These are phyloP conservation scores for Calliscelio sp. DNA, from an alignment of 2,888 invertebrate species.

Conservation along the genomic window DNA sequence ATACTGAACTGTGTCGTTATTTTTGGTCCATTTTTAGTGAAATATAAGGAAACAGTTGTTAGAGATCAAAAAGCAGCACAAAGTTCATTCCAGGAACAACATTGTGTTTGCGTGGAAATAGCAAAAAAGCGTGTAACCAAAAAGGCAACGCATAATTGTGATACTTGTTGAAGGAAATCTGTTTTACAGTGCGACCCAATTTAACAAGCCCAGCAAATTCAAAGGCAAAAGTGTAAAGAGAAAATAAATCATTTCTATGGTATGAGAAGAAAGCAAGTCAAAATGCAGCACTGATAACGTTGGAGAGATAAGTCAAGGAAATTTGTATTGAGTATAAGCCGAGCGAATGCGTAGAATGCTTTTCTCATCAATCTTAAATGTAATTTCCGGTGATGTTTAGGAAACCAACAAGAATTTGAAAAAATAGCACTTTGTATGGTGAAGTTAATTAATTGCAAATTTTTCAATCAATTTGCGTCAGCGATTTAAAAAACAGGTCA, in stretches of 20 bases:
- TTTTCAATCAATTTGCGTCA: no score
- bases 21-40: no score
- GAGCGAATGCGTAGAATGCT: slow-evolving; percentile 2
- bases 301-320: slow-evolving; percentile 26
- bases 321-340: slow-evolving; percentile 23
- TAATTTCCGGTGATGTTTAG: slow-evolving; percentile 38
- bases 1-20: no score
- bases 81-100: not conserved
- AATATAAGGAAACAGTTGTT: slow-evolving; percentile 29
- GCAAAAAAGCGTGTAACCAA: slow-evolving; percentile 15
- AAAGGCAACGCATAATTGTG: slow-evolving; percentile 13
- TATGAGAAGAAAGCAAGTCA: slow-evolving; percentile 7
- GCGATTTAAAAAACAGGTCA: no score
- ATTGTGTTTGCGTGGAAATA: slow-evolving; percentile 2
- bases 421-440: no score
- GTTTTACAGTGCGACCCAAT: slow-evolving; percentile 15
- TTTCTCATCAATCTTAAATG: slow-evolving; percentile 37
- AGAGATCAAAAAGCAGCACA: slow-evolving; percentile 20
- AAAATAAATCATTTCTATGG: slow-evolving; percentile 31
- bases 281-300: slow-evolving; percentile 23
- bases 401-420: no score
- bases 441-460: no score
- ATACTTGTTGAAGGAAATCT: slow-evolving; percentile 36
- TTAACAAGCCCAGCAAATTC: slow-evolving; percentile 31
- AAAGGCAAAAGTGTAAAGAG: slow-evolving; percentile 33